A percentile compares a stretch with the other conserved stretches of the same genome.
Evolutionary conservation across 2,797 vertebrate genomes (phyloP).

Genomic region (Peromyscus melanophrys): DNA sequence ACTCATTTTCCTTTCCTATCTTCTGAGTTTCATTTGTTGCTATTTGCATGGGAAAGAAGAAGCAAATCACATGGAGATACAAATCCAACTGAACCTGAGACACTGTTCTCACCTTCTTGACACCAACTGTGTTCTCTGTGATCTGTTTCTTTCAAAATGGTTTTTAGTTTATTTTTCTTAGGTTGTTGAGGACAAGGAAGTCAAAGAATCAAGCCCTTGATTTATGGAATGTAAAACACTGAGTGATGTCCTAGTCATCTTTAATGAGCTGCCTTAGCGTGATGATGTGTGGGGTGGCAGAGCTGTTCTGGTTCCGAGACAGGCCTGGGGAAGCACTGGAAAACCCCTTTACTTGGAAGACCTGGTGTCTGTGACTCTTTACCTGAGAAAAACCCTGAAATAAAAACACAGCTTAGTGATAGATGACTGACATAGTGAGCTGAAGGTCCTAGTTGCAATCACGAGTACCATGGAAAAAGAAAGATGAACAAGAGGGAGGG

Average conservation of each 20-base stretch:
- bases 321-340: no score
- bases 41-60: neutral
- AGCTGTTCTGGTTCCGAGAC: neutral
- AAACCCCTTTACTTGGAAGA: neutral
- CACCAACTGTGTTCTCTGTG: neutral
- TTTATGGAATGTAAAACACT: neutral
- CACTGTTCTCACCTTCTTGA: neutral
- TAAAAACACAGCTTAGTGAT: neutral
- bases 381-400: neutral
- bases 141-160: neutral
- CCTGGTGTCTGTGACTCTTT: neutral
- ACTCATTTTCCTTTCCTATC: neutral
- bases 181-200: neutral
- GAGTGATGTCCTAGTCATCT: neutral
- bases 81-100: neutral
- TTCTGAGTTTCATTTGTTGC: neutral
- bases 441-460: neutral
- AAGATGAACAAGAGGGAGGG: neutral
- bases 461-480: neutral
- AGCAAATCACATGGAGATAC: neutral
- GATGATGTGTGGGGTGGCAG: rapidly evolving
- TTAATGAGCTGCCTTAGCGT: neutral
- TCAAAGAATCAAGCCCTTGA: neutral
- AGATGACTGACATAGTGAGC: neutral
- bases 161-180: neutral